Conservation (phyloP, 2,797 vertebrate genomes). For the Neopelma chrysocephalum region DNA sequence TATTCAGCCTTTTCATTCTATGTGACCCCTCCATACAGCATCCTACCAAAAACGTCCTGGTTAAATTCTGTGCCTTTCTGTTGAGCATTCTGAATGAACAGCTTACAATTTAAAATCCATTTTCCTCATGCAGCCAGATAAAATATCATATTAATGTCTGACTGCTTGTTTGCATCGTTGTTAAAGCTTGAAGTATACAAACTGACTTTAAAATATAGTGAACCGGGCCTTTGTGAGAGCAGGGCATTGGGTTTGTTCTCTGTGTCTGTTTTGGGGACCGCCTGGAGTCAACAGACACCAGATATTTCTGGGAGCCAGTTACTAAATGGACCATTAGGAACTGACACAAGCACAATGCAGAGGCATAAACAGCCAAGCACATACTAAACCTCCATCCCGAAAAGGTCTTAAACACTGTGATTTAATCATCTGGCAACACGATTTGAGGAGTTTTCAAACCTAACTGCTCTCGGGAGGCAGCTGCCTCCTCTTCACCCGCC, state of each 20-base stretch:
- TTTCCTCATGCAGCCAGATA: not conserved
- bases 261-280: not conserved
- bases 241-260: not conserved
- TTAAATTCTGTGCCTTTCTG: not conserved
- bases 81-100: not conserved
- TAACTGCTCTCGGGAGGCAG: not conserved
- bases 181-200: not conserved
- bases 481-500: not conserved
- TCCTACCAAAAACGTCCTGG: not conserved
- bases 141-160: not conserved
- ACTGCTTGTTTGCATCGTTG: not conserved
- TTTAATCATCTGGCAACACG: not conserved
- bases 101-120: not conserved
- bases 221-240: not conserved
- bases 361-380: not conserved
- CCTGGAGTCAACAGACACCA: not conserved
- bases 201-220: not conserved
- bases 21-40: constrained; percentile 30
- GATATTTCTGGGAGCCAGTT: not conserved
- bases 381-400: not conserved
- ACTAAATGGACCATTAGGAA: not conserved
- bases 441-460: not conserved
- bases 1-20: constrained; percentile 69
- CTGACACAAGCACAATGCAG: not conserved
- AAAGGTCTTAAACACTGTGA: not conserved